Evolutionary conservation across 2,797 vertebrate genomes (phyloP).

Genomic region (Siniperca obscura): DNA sequence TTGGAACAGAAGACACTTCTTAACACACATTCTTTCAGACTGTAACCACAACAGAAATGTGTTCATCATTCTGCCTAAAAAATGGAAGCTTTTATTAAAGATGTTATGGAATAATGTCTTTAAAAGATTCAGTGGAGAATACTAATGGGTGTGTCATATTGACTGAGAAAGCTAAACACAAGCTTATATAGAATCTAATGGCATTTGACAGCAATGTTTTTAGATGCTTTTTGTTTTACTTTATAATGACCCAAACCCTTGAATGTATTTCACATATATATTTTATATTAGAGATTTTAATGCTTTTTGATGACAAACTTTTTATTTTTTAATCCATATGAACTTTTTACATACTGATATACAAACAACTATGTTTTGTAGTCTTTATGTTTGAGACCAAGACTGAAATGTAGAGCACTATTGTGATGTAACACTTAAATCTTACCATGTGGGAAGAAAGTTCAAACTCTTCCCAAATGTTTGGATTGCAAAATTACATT

Average conservation of each 20-base stretch:
- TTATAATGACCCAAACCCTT: slow-evolving; percentile 38
- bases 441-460: slow-evolving; percentile 18
- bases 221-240: slow-evolving; percentile 54
- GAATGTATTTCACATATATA: slow-evolving; percentile 74
- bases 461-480: slow-evolving; percentile 26
- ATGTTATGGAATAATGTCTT: slow-evolving; percentile 38
- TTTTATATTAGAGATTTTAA: slow-evolving; percentile 66
- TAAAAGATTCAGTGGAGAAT: slow-evolving; percentile 16
- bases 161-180: slow-evolving; percentile 33
- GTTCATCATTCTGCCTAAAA: slow-evolving; percentile 22
- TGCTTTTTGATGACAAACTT: slow-evolving; percentile 52
- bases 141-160: slow-evolving; percentile 27
- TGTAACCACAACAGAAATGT: slow-evolving; percentile 17
- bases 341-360: slow-evolving; percentile 36
- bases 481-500: slow-evolving; percentile 53
- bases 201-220: slow-evolving; percentile 47
- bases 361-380: slow-evolving; percentile 42
- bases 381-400: slow-evolving; percentile 40
- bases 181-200: slow-evolving; percentile 22
- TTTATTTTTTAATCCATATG: slow-evolving; percentile 51
- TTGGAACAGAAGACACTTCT: slow-evolving; percentile 20
- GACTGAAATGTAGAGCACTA: slow-evolving; percentile 35
- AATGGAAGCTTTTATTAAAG: slow-evolving; percentile 29
- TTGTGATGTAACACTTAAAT: slow-evolving; percentile 39
- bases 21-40: slow-evolving; percentile 15